A percentile compares a stretch with the other conserved stretches of the same genome.
These are phyloP conservation scores for Ichneumon xanthorius DNA, from an alignment of 2,888 invertebrate species.

Conservation along the genomic window DNA sequence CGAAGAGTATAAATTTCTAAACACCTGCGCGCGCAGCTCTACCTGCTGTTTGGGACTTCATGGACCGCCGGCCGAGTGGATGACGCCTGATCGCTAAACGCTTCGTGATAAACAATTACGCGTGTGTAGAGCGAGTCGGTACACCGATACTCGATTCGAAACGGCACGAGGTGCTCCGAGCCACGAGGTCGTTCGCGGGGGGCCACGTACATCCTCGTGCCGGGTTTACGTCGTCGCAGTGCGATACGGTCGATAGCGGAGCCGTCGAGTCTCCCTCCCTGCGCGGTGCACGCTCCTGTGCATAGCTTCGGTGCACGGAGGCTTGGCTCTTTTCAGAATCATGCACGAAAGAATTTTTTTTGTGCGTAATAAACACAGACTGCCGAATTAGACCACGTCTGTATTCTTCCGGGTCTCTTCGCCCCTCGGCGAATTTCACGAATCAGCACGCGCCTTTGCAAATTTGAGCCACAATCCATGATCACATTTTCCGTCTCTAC, in stretches of 20 bases:
- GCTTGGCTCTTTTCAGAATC: background rate
- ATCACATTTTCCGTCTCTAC: too few species aligned
- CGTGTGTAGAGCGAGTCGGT: background rate
- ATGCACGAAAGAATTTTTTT: too few species aligned
- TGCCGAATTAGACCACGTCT: too few species aligned
- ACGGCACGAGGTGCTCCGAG: conserved; percentile 29
- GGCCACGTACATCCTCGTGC: conserved; percentile 55
- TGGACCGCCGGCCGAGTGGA: background rate
- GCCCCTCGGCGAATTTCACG: too few species aligned
- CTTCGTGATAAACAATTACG: conserved; percentile 14
- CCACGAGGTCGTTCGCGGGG: conserved; percentile 60
- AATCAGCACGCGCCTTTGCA: too few species aligned
- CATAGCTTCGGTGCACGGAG: background rate
- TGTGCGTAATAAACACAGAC: too few species aligned
- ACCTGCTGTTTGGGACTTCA: background rate
- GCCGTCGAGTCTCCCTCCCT: conserved; percentile 56
- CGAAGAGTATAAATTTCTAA: background rate
- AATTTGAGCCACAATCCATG: too few species aligned
- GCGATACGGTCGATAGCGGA: conserved; percentile 79
- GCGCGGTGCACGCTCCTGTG: conserved; percentile 51
- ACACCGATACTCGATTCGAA: conserved; percentile 26
- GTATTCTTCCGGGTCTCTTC: too few species aligned
- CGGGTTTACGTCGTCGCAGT: conserved; percentile 76
- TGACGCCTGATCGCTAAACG: background rate
- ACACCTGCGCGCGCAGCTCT: conserved; percentile 20